Base-by-base conservation (phyloP, 2,113 vertebrate species). In the Equus quagga region DNA sequence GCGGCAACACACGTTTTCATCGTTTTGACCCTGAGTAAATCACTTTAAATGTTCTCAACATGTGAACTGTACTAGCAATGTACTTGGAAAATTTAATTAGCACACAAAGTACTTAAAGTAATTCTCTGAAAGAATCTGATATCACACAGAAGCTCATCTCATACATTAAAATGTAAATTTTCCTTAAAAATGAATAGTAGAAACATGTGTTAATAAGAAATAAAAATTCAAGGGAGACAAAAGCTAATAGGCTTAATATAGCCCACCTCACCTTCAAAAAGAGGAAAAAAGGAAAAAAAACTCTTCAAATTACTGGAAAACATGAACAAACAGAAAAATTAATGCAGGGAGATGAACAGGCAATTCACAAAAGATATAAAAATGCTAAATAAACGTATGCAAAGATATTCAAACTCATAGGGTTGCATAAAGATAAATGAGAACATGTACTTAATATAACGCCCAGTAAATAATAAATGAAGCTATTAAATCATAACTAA, bases 191-290 rank as follows among this genome's bases (percentile, higher is more conserved):
- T 81, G 19, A 28, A 94, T 10, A 96, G 18, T 23, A 85, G 54
- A 89, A 80, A 86, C 49, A 69, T 69, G 23, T 46, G 2, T 54
- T 93, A 89, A 95, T 46, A 88, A 90, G 24, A 89, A 78, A 89
- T 88, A 65, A 91, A 91, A 93, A 78, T 95, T 95, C 86, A 94
- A 93, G 69, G 36, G 41, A 85, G 46, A 93, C 49, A 90, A 95
- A 80, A 83, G 60, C 33, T 78, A 85, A 90, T 36, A 82, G 23
- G 19, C 6, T 2, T 87, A 94, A 78, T 67, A 62, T 2, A 91
- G 33, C 15, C 58, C 31, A 87, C 3, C 21, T 92, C 62, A 58
- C 8, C 2, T 81, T 46, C 15, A 92, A 96, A 83, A 82, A 73
- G 31, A 67, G 14, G 24, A 14, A 56, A 36, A 31, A 72, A 58